Percentiles rank a stretch among this genome's conserved stretches.
Conservation (phyloP, 2,113 vertebrate genomes). For the Cynocephalus volans region DNA sequence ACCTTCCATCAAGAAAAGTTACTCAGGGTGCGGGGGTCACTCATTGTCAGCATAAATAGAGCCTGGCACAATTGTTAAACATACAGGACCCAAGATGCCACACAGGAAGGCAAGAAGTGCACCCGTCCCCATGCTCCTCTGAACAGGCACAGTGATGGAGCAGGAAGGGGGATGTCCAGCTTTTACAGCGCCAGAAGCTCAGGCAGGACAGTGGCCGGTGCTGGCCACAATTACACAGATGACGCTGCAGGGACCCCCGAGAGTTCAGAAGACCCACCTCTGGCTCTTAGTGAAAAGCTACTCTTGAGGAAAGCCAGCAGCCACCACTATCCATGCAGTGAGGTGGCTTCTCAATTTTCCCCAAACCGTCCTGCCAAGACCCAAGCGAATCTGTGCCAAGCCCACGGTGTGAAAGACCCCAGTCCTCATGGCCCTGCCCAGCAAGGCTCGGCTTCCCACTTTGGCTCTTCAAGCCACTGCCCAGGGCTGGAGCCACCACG, state of each 20-base stretch:
- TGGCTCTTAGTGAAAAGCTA: background rate
- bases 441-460: background rate
- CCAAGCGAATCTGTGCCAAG: background rate
- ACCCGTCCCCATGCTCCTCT: background rate
- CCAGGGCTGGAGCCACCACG: background rate
- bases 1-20: background rate
- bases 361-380: background rate
- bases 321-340: background rate
- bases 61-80: background rate
- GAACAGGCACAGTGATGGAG: background rate
- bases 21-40: background rate
- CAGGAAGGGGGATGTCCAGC: background rate
- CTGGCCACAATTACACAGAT: background rate
- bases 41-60: background rate
- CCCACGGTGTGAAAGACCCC: background rate
- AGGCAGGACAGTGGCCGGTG: background rate
- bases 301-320: background rate
- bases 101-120: background rate
- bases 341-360: background rate
- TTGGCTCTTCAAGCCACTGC: background rate
- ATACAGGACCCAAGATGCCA: background rate
- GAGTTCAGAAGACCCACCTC: constrained; percentile 49
- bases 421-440: background rate
- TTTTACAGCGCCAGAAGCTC: background rate
- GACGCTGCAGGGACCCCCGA: background rate